These are phyloP conservation scores for Triplophysa dalaica DNA, from an alignment of 2,113 vertebrate genomes.

Conservation along the genomic window DNA sequence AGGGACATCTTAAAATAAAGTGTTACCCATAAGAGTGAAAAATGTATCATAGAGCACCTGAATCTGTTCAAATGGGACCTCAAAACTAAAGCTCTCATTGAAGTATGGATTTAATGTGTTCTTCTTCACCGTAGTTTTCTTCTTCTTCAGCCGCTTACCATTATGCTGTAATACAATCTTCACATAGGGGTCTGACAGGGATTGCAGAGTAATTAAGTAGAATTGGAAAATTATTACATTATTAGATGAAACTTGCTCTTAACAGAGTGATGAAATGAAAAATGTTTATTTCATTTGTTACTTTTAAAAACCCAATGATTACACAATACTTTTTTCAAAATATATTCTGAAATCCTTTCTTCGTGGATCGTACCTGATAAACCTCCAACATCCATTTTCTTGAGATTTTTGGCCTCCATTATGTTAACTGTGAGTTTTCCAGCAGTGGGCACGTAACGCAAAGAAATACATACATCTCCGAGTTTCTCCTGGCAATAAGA, in stretches of 20 bases:
- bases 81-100: slow-evolving; percentile 91
- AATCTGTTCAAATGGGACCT: slow-evolving; percentile 88
- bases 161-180: slow-evolving; percentile 84
- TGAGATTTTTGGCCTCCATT: slow-evolving; percentile 84
- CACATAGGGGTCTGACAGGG: slow-evolving; percentile 68
- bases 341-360: neutral
- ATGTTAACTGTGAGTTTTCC: slow-evolving; percentile 89
- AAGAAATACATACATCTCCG: slow-evolving; percentile 87
- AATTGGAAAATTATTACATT: too few relatives aligned
- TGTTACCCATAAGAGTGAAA: neutral
- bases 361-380: slow-evolving; percentile 77
- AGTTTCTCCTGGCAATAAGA: slow-evolving; percentile 79
- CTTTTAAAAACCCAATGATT: too few relatives aligned
- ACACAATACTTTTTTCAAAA: too few relatives aligned
- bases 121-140: slow-evolving; percentile 92
- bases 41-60: slow-evolving; percentile 71
- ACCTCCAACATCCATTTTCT: slow-evolving; percentile 90
- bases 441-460: slow-evolving; percentile 86
- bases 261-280: too few relatives aligned
- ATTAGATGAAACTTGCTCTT: too few relatives aligned
- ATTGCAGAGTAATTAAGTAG: neutral
- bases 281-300: too few relatives aligned
- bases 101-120: slow-evolving; percentile 91
- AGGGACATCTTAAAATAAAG: too few relatives aligned
- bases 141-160: slow-evolving; percentile 86